Conservation (phyloP, 2,888 invertebrate species). For the Oscheius sp. region DNA sequence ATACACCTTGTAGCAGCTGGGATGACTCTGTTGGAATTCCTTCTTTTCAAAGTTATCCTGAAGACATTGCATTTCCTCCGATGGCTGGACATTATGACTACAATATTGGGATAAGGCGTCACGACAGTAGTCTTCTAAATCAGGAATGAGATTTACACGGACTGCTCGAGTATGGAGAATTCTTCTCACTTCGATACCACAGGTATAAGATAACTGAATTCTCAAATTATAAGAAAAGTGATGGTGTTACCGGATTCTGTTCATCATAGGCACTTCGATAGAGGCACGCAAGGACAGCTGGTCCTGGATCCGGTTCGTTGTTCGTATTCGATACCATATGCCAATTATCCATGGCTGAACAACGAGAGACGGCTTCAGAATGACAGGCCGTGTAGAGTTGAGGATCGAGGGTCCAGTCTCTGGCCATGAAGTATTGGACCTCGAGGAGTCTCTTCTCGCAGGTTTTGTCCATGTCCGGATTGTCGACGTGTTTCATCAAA, state of each 20-base stretch:
- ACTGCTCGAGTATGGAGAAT: conserved; percentile 92
- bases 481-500: conserved; percentile 84
- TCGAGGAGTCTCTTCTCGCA: conserved; percentile 91
- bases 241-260: conserved; percentile 53
- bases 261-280: conserved; percentile 77
- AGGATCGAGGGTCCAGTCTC: conserved; percentile 91
- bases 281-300: conserved; percentile 87
- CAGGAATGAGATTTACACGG: conserved; percentile 90
- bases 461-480: conserved; percentile 83
- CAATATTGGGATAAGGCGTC: conserved; percentile 85
- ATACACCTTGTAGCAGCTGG: conserved; percentile 76
- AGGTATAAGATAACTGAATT: conserved; percentile 73
- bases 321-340: conserved; percentile 54
- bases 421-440: conserved; percentile 94
- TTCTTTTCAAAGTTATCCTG: conserved; percentile 77
- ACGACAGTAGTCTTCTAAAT: conserved; percentile 89
- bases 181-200: conserved; percentile 81
- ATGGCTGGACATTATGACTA: conserved; percentile 77
- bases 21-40: conserved; percentile 63
- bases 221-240: not conserved
- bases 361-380: conserved; percentile 80
- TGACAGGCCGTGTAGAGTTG: conserved; percentile 87
- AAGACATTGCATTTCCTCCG: conserved; percentile 85
- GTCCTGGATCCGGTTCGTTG: conserved; percentile 81
- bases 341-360: conserved; percentile 66